Conservation (phyloP, 2,113 vertebrate genomes). For the Lipotes vexillifer region DNA sequence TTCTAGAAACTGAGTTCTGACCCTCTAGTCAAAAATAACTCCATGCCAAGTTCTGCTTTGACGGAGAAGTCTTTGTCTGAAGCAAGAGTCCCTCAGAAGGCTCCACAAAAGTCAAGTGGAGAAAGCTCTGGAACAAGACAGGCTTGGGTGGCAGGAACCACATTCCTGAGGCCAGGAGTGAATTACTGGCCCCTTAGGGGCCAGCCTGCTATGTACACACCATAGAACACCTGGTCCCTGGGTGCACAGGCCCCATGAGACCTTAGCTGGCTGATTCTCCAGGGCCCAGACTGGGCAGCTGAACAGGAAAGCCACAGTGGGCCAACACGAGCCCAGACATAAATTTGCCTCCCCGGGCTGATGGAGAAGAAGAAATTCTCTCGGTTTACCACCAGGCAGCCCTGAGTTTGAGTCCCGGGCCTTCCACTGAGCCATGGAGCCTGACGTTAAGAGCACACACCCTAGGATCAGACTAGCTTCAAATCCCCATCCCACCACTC, state of each 20-base stretch:
- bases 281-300: background rate
- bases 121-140: accelerated
- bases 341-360: accelerated
- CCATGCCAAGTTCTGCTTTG: background rate
- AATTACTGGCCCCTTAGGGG: accelerated
- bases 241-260: no score
- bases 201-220: background rate
- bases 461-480: background rate
- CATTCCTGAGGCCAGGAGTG: accelerated
- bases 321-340: background rate
- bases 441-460: background rate
- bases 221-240: background rate
- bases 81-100: background rate
- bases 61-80: background rate
- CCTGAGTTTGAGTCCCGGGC: background rate
- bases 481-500: background rate
- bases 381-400: background rate
- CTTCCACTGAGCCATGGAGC: accelerated
- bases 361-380: background rate
- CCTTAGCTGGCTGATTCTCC: background rate
- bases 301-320: background rate
- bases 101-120: background rate
- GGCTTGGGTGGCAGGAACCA: background rate
- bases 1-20: background rate
- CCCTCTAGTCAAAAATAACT: background rate